phyloP scores from a whole-genome alignment of 2,797 vertebrate genomes.

The Anguilla marmorata region DNA sequence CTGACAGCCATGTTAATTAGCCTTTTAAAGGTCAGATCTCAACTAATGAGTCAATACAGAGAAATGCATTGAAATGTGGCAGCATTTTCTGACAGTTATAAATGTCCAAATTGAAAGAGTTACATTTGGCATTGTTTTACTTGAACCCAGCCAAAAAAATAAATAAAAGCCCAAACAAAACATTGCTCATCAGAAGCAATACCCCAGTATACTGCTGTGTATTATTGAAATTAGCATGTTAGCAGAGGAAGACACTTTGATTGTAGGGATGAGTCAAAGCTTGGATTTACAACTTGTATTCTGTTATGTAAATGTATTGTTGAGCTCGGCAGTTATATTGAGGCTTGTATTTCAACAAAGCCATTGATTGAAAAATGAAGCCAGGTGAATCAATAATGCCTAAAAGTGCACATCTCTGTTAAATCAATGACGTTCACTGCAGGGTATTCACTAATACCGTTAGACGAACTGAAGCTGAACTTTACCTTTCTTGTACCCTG shows the following conservation, averaged over 20 bases:
- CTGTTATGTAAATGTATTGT: not conserved
- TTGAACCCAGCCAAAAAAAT: not conserved
- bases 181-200: not conserved
- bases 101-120: slow-evolving; percentile 22
- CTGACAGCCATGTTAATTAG: slow-evolving; percentile 65
- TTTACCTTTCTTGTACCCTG: not conserved
- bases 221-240: not conserved
- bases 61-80: slow-evolving; percentile 45
- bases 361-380: slow-evolving; percentile 42
- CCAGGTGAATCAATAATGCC: slow-evolving; percentile 42
- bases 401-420: slow-evolving; percentile 36
- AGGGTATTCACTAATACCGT: not conserved
- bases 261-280: not conserved
- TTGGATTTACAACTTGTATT: not conserved
- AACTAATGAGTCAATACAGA: slow-evolving; percentile 54
- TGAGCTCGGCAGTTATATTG: not conserved
- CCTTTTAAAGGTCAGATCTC: slow-evolving; percentile 61
- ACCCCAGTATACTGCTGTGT: not conserved
- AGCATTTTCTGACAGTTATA: slow-evolving; percentile 48
- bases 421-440: slow-evolving; percentile 42
- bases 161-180: not conserved
- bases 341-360: not conserved
- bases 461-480: slow-evolving; percentile 5
- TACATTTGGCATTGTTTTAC: not conserved
- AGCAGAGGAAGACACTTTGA: not conserved